These are phyloP conservation scores for Coilia nasus DNA, from an alignment of 2,797 vertebrate genomes.

Conservation along the genomic window DNA sequence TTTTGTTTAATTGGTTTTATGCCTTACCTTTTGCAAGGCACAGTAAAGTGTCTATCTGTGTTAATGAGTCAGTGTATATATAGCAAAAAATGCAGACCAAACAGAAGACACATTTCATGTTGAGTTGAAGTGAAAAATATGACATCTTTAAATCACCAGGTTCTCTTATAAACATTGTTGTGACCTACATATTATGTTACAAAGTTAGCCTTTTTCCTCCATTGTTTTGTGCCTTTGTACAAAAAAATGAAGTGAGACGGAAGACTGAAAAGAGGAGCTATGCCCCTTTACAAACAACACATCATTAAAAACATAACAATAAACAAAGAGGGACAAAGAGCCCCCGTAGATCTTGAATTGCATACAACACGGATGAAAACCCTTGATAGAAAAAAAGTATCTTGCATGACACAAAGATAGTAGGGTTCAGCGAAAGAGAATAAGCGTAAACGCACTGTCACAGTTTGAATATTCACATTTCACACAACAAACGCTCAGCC, in stretches of 20 bases:
- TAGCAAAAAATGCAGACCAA: not conserved
- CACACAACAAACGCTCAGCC: conserved; percentile 37
- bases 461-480: conserved; percentile 47
- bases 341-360: conserved; percentile 39
- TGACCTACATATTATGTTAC: conserved; percentile 80
- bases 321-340: conserved; percentile 23
- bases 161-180: conserved; percentile 79
- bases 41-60: not conserved
- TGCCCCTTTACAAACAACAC: conserved; percentile 65
- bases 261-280: conserved; percentile 73
- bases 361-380: conserved; percentile 63
- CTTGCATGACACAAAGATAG: conserved; percentile 21
- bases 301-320: conserved; percentile 50
- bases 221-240: conserved; percentile 72
- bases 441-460: conserved; percentile 43
- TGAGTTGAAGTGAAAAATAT: conserved; percentile 81
- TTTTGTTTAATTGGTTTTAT: not conserved
- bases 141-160: conserved; percentile 81
- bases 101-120: conserved; percentile 55
- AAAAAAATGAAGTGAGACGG: conserved; percentile 74
- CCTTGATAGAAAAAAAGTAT: conserved; percentile 36
- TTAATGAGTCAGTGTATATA: not conserved
- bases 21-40: not conserved
- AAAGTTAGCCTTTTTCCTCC: conserved; percentile 73
- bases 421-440: not conserved